These are phyloP conservation scores for Lampris incognitus DNA, from an alignment of 2,113 vertebrate species.

Conservation along the genomic window DNA sequence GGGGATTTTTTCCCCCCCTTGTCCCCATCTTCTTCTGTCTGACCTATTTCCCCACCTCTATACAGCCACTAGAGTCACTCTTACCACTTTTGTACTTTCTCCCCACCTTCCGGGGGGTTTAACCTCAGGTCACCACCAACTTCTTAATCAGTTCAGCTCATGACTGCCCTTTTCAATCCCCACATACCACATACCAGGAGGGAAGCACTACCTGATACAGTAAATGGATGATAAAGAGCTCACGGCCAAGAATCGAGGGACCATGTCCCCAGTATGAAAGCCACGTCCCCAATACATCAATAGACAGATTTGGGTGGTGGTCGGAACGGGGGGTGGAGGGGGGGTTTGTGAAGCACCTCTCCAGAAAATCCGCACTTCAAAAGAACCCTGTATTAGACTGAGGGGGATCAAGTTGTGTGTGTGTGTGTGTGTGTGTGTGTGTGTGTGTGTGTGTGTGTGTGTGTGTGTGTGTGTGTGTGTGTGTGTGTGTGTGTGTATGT, in stretches of 20 bases:
- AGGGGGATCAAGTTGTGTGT: background rate
- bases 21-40: conserved; percentile 13
- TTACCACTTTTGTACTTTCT: conserved; percentile 52
- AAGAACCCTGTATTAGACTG: conserved; percentile 64
- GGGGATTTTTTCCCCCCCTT: conserved; percentile 30
- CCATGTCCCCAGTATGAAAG: conserved; percentile 66
- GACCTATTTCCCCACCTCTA: conserved; percentile 60
- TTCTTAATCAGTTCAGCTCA: conserved; percentile 81
- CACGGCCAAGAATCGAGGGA: conserved; percentile 61
- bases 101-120: conserved; percentile 62
- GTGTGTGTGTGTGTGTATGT: no score
- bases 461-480: background rate
- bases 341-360: conserved; percentile 66
- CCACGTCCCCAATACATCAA: conserved; percentile 72
- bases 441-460: conserved; percentile 15
- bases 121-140: conserved; percentile 74
- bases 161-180: conserved; percentile 76
- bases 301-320: conserved; percentile 70
- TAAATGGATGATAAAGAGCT: conserved; percentile 78
- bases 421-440: background rate
- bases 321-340: conserved; percentile 17
- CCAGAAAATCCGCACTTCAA: conserved; percentile 80
- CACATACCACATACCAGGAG: conserved; percentile 80
- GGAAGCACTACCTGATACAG: conserved; percentile 79
- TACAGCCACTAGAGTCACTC: conserved; percentile 32